Conservation (phyloP, 2,113 vertebrate genomes). For the Trogon melanurus region DNA sequence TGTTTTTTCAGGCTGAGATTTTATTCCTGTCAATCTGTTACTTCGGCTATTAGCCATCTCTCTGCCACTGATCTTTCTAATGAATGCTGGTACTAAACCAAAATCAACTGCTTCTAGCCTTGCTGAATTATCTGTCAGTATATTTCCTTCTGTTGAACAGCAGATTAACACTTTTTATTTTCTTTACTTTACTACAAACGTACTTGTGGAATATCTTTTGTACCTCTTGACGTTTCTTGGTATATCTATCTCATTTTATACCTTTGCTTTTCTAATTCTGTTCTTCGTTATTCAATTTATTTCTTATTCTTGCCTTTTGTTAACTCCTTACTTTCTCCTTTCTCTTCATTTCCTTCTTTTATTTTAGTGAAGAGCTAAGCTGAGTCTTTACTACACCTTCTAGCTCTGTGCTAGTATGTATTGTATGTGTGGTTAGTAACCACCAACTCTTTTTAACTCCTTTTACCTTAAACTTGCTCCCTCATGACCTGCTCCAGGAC, state of each 20-base stretch:
- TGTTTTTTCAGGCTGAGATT: background rate
- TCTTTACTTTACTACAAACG: background rate
- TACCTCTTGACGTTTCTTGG: background rate
- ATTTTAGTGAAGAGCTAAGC: background rate
- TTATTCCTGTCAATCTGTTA: background rate
- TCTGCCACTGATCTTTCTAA: background rate
- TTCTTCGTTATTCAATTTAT: background rate
- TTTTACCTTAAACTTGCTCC: background rate
- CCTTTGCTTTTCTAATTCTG: background rate
- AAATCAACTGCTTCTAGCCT: background rate
- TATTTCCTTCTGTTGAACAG: background rate
- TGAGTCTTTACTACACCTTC: background rate
- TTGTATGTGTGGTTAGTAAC: background rate
- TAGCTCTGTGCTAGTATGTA: background rate
- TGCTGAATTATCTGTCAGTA: background rate
- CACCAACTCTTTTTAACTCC: background rate
- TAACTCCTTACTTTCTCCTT: background rate
- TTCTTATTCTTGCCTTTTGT: background rate
- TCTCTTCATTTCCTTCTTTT: background rate
- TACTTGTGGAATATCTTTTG: background rate
- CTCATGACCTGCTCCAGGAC: background rate
- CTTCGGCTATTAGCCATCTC: background rate
- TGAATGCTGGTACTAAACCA: background rate
- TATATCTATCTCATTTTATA: background rate
- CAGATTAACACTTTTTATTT: background rate